phyloP scores from a whole-genome alignment of 2,113 vertebrate genomes.

The Anguilla rostrata region DNA sequence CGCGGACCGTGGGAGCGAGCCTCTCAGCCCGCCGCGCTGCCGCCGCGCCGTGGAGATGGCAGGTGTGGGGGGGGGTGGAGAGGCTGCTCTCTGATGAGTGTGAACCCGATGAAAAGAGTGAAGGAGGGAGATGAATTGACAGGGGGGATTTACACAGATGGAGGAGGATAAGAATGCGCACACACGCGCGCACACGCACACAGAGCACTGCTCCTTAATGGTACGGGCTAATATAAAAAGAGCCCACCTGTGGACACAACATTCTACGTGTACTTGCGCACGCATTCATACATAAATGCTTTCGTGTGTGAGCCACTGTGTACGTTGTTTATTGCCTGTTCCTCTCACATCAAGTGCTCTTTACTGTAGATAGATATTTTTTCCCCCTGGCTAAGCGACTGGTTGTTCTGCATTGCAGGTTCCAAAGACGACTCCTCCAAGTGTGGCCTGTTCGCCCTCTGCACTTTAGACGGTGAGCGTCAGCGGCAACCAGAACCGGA shows the following conservation, averaged over 20 bases:
- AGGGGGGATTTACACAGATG: background rate
- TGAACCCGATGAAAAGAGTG: background rate
- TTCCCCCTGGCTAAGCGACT: background rate
- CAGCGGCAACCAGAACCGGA: background rate
- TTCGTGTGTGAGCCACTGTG: background rate
- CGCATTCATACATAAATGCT: background rate
- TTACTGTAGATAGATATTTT: background rate
- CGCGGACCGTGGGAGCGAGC: background rate
- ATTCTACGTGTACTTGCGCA: background rate
- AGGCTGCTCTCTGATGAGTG: background rate
- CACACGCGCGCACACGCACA: background rate
- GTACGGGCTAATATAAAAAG: background rate
- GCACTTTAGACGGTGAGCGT: conserved; percentile 91
- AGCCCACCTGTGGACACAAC: background rate
- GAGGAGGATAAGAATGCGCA: background rate
- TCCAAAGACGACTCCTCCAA: conserved; percentile 70
- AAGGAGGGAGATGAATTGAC: background rate
- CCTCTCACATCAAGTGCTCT: background rate
- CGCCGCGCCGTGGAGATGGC: background rate
- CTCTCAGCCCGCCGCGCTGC: background rate
- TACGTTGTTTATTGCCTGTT: background rate
- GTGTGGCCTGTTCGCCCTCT: conserved; percentile 92
- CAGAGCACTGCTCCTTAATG: too few relatives aligned
- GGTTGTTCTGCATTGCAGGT: conserved; percentile 47
- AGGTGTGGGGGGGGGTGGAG: background rate